Base-by-base conservation (phyloP, 2,888 invertebrate genomes). In the Tiphia femorata region DNA sequence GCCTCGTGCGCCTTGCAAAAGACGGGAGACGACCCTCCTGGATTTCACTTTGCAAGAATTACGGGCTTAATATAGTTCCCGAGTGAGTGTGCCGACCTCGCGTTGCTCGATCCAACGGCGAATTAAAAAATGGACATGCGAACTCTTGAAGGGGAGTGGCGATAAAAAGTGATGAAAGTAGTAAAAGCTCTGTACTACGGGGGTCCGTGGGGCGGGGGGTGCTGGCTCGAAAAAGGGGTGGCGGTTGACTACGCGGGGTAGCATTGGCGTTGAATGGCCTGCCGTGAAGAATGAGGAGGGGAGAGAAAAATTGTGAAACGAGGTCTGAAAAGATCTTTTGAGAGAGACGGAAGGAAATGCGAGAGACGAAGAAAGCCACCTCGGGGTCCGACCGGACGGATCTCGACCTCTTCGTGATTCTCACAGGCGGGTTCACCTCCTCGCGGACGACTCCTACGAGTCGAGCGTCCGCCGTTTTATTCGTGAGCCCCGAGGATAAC, bases 161-260 rank as follows among this genome's bases (percentile, higher is more conserved):
- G 75, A 78, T 77, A 78, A 79, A 80, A 79, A 73, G 74, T 77
- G 78, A 78, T 76, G 78, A 80, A 78, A 79, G 76, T 78, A 77
- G 74, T 74, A 79, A 74, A 75, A 76, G 75, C 69, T 52, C 52
- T 62, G 64, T 51, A 67, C 58, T 40, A 40, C 40, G 33, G 41
- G 49, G 53, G 47, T 48, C 29, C 29, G 40, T 17, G 43, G 37
- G 50, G 51, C 2, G 19, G 17, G 38, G n/a, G 17, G 1, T 2
- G 38, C 10, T 17, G 3, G 37, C 27, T 21, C 33, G 30, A 41
- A 47, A 23, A 35, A 12, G 46, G 35, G 21, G 21, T 30, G 47
- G 41, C 52, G 50, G 43, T 51, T 53, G 49, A 51, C 41, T 58
- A 50, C 42, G 44, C 59, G 42, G n/a, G 53, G 47, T 53, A 43